These are phyloP conservation scores for Miniopterus natalensis DNA, from an alignment of 2,113 vertebrate species.

Conservation along the genomic window DNA sequence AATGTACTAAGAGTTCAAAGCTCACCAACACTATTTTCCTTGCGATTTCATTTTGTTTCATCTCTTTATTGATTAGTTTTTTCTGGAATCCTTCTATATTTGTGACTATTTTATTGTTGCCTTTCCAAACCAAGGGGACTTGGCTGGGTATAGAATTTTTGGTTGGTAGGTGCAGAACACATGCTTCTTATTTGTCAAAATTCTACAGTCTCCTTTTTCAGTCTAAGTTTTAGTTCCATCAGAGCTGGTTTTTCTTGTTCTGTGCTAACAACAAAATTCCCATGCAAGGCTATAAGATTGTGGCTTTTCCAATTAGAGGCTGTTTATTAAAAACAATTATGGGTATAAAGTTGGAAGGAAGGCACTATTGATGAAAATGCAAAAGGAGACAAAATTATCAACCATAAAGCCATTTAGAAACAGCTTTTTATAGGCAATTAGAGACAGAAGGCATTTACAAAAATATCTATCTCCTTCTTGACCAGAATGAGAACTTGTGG, in stretches of 20 bases:
- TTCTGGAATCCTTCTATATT: background rate
- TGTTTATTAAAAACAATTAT: background rate
- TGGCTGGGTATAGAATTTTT: background rate
- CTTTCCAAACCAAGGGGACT: background rate
- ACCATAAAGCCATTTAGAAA: background rate
- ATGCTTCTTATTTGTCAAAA: background rate
- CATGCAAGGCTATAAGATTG: background rate
- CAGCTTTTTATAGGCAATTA: background rate
- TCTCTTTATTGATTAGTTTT: background rate
- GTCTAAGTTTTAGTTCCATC: background rate
- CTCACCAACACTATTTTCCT: background rate
- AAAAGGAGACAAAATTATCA: slow-evolving; percentile 24
- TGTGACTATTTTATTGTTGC: background rate
- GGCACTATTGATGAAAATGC: background rate
- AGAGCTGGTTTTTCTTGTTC: background rate
- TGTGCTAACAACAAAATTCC: background rate
- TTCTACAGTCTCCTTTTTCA: slow-evolving; percentile 29
- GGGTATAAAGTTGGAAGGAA: background rate
- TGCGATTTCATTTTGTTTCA: background rate
- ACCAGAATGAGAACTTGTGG: background rate
- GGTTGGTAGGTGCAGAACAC: background rate
- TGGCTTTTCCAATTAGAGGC: background rate
- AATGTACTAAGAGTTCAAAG: background rate
- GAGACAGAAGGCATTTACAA: background rate
- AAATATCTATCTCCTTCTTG: background rate